Conservation (phyloP, 1,140 invertebrate species). For the Rhynchophorus ferrugineus region DNA sequence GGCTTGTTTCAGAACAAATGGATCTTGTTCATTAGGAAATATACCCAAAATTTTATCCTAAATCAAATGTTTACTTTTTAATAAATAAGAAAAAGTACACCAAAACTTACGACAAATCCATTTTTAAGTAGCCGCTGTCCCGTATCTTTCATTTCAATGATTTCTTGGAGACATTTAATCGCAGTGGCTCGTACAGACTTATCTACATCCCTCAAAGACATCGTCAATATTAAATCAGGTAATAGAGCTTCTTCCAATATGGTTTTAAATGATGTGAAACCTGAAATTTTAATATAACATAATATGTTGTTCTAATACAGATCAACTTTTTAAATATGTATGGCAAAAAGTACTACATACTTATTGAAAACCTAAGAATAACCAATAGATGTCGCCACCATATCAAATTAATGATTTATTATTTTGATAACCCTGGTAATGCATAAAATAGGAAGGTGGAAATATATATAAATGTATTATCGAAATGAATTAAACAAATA, state of each 20-base stretch:
- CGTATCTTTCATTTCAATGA: conserved; percentile 15
- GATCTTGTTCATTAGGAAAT: conserved; percentile 8
- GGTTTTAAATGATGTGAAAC: conserved; percentile 16
- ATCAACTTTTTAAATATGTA: background rate
- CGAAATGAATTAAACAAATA: too few relatives aligned
- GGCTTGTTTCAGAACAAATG: conserved; percentile 9
- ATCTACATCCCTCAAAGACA: conserved; percentile 12
- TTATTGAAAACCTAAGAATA: too few relatives aligned
- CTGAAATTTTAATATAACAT: conserved; percentile 2
- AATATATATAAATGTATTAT: too few relatives aligned
- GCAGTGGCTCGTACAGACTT: conserved; percentile 10
- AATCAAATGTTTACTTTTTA: conserved; percentile 2
- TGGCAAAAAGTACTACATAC: too few relatives aligned
- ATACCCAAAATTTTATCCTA: conserved; percentile 17
- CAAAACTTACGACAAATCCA: conserved; percentile 3
- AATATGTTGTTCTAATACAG: background rate
- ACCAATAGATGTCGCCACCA: too few relatives aligned
- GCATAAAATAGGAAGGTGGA: too few relatives aligned
- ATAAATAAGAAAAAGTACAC: background rate
- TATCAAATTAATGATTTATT: too few relatives aligned
- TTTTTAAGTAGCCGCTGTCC: conserved; percentile 4
- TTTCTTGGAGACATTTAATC: conserved; percentile 15
- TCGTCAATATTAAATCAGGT: conserved; percentile 12
- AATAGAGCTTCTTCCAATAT: conserved; percentile 10
- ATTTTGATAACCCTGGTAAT: too few relatives aligned